A percentile compares a stretch with the other conserved stretches of the same genome.
Evolutionary conservation across 2,113 vertebrate species (phyloP).

Genomic region (Phylloscopus whistleri): DNA sequence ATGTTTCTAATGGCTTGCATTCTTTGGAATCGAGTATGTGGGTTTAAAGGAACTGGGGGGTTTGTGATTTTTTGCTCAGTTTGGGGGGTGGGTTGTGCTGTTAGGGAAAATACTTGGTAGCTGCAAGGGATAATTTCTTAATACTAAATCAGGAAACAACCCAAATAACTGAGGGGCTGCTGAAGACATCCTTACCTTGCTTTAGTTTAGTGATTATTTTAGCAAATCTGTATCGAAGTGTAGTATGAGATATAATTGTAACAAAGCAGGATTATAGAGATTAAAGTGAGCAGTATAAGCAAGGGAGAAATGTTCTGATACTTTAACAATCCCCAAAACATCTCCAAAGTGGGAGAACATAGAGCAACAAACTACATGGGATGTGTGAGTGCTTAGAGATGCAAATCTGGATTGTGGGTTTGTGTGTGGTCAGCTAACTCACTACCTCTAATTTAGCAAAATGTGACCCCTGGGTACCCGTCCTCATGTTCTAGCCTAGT

Average conservation of each 20-base stretch:
- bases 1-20: background rate
- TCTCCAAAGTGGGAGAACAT: background rate
- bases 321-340: background rate
- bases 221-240: background rate
- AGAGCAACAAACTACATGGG: background rate
- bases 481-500: background rate
- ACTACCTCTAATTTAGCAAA: background rate
- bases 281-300: background rate
- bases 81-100: accelerated
- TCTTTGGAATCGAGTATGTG: background rate
- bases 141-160: background rate
- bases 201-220: background rate
- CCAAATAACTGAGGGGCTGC: background rate
- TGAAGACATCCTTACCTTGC: background rate
- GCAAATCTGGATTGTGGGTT: background rate
- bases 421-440: background rate
- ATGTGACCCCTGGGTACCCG: accelerated
- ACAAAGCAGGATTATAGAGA: background rate
- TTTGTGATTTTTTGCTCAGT: background rate
- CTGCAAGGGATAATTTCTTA: background rate
- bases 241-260: background rate
- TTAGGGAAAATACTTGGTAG: background rate
- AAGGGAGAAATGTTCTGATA: background rate
- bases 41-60: background rate
- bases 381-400: background rate